Evolutionary conservation across 2,113 vertebrate genomes (phyloP).

Genomic region (Tonatia bakeri): DNA sequence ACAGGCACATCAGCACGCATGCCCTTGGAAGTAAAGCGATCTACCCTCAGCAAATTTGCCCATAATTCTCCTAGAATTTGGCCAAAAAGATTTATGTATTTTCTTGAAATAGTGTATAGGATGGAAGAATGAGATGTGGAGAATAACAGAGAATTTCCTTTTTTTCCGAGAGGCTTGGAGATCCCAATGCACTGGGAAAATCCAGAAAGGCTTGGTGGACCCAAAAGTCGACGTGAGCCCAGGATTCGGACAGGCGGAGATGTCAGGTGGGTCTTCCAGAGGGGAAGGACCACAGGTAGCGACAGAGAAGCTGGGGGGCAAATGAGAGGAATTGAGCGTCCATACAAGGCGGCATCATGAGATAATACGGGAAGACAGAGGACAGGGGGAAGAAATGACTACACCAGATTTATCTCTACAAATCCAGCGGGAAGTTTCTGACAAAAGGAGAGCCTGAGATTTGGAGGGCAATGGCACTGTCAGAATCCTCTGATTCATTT

Average conservation of each 20-base stretch:
- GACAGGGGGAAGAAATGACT: not conserved
- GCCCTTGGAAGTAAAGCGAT: not conserved
- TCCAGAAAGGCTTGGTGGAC: not conserved
- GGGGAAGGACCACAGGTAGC: not conserved
- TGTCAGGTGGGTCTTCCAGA: not conserved
- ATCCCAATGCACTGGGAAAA: not conserved
- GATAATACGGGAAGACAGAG: not conserved
- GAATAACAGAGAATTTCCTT: not conserved
- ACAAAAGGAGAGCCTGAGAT: not conserved
- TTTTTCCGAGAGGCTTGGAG: not conserved
- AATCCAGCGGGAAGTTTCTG: not conserved
- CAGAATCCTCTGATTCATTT: not conserved
- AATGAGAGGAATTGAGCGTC: not conserved
- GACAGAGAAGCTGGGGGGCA: not conserved
- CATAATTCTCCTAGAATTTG: not conserved
- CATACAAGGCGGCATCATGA: rapidly evolving
- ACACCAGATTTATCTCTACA: not conserved
- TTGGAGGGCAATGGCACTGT: not conserved
- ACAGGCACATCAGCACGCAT: not conserved
- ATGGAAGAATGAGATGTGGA: not conserved
- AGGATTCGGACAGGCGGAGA: not conserved
- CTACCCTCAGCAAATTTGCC: not conserved
- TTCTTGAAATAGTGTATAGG: not conserved
- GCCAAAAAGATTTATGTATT: not conserved
- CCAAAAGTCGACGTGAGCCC: not conserved